Percentiles rank a stretch among this genome's conserved stretches.
Evolutionary conservation across 2,888 invertebrate species (phyloP).

Genomic region (Chrysina gloriosa): DNA sequence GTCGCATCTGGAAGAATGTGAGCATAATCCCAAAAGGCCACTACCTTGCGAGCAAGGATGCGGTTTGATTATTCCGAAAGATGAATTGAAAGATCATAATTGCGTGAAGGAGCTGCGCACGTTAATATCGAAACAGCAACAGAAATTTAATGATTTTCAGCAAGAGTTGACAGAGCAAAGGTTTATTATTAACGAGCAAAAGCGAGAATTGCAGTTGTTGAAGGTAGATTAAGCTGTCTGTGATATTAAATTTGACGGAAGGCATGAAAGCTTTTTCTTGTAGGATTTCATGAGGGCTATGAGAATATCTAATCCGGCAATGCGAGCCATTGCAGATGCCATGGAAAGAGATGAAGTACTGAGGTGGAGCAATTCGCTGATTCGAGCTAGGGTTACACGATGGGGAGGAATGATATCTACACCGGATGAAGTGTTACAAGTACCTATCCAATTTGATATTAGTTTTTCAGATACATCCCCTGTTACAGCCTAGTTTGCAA

Average conservation of each 20-base stretch:
- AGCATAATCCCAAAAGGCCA: constrained; percentile 93
- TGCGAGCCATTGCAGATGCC: constrained; percentile 92
- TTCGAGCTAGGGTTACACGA: constrained; percentile 89
- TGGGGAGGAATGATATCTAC: constrained; percentile 99
- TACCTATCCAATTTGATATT: constrained; percentile 58
- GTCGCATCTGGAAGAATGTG: constrained; percentile 92
- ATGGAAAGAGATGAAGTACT: constrained; percentile 95
- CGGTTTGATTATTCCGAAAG: constrained; percentile 93
- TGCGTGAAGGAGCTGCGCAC: constrained; percentile 90
- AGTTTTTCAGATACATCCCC: too few species aligned
- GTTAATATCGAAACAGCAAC: constrained; percentile 86
- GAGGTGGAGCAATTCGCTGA: constrained; percentile 86
- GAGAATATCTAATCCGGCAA: constrained; percentile 90
- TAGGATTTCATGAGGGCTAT: constrained; percentile 94
- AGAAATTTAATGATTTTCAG: constrained; percentile 87
- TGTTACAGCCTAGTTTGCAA: too few species aligned
- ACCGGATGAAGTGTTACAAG: constrained; percentile 93
- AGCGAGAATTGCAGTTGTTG: constrained; percentile 86
- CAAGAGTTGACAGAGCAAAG: constrained; percentile 88
- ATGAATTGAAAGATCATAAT: constrained; percentile 93
- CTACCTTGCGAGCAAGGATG: constrained; percentile 94
- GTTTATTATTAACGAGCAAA: constrained; percentile 89
- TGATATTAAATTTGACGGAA: too few species aligned
- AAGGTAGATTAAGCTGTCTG: too few species aligned
- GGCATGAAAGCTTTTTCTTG: constrained; percentile 48